Evolutionary conservation across 1,140 invertebrate genomes (phyloP), one percentile per base, ranked within the genome.

Genomic region (Heliconius hewitsoni): DNA sequence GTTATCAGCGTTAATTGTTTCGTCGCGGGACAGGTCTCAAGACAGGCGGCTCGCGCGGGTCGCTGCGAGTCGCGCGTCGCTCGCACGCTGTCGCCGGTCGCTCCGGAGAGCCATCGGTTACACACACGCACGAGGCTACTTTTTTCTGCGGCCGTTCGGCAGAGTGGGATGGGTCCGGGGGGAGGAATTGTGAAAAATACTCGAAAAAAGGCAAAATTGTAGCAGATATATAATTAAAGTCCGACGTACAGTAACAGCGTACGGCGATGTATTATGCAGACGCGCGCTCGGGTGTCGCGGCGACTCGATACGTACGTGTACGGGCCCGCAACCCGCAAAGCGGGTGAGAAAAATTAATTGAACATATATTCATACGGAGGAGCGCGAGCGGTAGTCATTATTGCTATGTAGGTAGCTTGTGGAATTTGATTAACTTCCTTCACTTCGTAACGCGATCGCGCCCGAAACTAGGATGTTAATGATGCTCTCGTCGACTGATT

Each of bases 201-300:
- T 92, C 92, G 89, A 94, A 94, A 94, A 94, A 94, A 93, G 91
- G 91, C 91, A 89, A 94, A 94, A 94, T 93, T 93, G 93, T 93
- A 93, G 92, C 93, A 94, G 92, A 94, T 94, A 94, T 94, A 94
- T 94, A 94, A 94, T 94, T 94, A 94, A 94, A 93, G 93, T 88
- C 89, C 87, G 83, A 89, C 91, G 90, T 93, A 93, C 90, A 93
- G 91, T 85, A 88, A 88, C 88, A 88, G 83, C 85, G 91, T 87
- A 89, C 84, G 77, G 86, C 90, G 88, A 93, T 94, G 91, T 93
- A 93, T 94, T 93, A 93, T 94, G 90, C 93, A 94, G 87, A 85
- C 83, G 80, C 85, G 86, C 83, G 86, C 90, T 86, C 85, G 84
- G 86, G 84, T 89, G 89, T 90, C 89, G 90, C 90, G 83, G 79